Evolutionary conservation across 2,113 vertebrate genomes (phyloP), one percentile per base, ranked within the genome.

Genomic region (Zapus hudsonius): DNA sequence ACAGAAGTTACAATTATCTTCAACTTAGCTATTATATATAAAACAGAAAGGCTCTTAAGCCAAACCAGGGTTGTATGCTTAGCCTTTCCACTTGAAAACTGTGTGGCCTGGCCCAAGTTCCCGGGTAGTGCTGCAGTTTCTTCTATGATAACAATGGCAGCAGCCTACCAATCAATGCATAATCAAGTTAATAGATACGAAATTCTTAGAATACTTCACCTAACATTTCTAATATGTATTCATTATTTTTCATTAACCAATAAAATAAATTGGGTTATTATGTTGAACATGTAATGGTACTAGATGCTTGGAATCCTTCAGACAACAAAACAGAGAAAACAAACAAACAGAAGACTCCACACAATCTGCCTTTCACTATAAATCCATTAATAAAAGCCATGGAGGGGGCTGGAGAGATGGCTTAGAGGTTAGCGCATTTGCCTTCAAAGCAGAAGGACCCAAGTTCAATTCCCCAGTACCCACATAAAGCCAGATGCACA

Each of bases 1-100:
- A 38, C 73, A 76, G 84, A 95, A 92, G 61, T 84, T 33, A 38
- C 12, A 10, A 52, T 75, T 72, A 66, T 36, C n/a, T 84, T 95
- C 12, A 82, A 59, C 59, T 90, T 81, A 67, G 20, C 33, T 47
- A 22, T 9, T 69, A 75, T 59, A 36, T 47, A 47, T 47, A 93
- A 91, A n/a, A n/a, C n/a, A 76, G 22, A 2, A 44, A 55, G 73
- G 38, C 17, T 44, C 5, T 66, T n/a, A 16, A 81, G 74, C 23
- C 6, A 42, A 78, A 5, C 59, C 64, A 25, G 19, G 44, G 70
- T 36, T 66, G 17, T 52, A 42, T 17, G n/a, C 16, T 8, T 0
- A 11, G n/a, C 40, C 36, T 61, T 22, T 12, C 47, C n/a, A 40
- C 61, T 74, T 55, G 42, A 19, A 90, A 70, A 44, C 55, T 16